phyloP scores from a whole-genome alignment of 2,797 vertebrate species.

The Propithecus perrieri region DNA sequence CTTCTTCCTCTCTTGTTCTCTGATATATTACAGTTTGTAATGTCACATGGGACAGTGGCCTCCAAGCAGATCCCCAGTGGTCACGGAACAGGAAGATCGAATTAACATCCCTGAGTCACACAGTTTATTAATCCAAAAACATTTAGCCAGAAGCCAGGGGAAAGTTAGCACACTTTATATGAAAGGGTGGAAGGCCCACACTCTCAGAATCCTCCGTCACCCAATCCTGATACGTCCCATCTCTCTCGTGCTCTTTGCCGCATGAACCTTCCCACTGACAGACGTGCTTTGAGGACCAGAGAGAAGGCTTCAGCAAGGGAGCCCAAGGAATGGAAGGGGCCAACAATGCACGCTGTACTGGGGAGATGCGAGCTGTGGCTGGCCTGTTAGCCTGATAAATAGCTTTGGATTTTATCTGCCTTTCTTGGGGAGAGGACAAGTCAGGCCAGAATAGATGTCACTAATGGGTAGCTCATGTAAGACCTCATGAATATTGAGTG shows the following conservation, averaged over 20 bases:
- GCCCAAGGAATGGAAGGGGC: neutral
- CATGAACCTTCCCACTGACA: neutral
- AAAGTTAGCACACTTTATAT: neutral
- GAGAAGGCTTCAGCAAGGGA: neutral
- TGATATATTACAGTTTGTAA: neutral
- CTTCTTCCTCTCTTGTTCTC: neutral
- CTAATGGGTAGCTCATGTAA: neutral
- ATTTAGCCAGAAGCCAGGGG: neutral
- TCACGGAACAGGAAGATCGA: neutral
- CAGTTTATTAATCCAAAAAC: neutral
- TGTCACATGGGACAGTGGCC: neutral
- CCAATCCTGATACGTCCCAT: fast-evolving
- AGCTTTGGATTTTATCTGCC: neutral
- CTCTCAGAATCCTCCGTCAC: neutral
- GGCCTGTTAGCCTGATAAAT: neutral
- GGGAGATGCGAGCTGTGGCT: neutral
- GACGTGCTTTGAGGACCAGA: neutral
- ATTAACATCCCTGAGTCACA: neutral
- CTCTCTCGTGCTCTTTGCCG: neutral
- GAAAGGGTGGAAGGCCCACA: neutral
- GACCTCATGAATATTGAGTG: neutral
- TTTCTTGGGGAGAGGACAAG: neutral
- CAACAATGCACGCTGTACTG: neutral
- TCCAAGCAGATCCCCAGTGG: neutral
- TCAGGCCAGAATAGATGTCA: neutral